These are phyloP conservation scores for Acyrthosiphon pisum DNA, from an alignment of 1,140 invertebrate genomes.

Conservation along the genomic window DNA sequence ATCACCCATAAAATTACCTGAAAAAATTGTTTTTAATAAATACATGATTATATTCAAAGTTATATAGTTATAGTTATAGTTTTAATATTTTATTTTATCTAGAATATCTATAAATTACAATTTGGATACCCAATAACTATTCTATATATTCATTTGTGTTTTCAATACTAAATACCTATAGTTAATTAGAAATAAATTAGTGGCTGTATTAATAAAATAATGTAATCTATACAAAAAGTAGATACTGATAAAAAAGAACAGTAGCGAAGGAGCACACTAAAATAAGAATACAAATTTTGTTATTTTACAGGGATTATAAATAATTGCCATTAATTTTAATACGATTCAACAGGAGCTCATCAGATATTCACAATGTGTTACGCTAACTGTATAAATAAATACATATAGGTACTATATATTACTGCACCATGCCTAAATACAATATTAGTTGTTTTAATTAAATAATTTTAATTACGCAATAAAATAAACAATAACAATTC, in stretches of 20 bases:
- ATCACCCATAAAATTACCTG: conserved; percentile 60
- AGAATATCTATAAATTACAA: not conserved
- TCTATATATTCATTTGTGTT: not conserved
- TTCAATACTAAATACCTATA: not conserved
- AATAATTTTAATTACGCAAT: not conserved
- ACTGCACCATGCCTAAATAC: not conserved
- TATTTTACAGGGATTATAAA: not conserved
- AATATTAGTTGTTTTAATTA: conserved; percentile 20
- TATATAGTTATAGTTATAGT: not conserved
- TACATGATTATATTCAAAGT: not conserved
- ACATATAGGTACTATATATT: too few relatives aligned
- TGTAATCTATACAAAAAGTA: not conserved
- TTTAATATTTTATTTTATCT: not conserved
- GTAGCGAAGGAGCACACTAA: not conserved
- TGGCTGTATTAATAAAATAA: not conserved
- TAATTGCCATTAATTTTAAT: not conserved
- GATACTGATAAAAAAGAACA: not conserved
- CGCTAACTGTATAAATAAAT: not conserved
- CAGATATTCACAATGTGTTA: not conserved
- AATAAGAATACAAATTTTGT: not conserved
- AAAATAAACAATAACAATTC: not conserved
- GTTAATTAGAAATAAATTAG: not conserved
- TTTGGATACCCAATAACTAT: not conserved
- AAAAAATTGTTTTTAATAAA: not conserved
- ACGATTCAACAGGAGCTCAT: not conserved